Percentiles rank a stretch among this genome's conserved stretches.
Evolutionary conservation across 2,888 invertebrate genomes (phyloP).

Genomic region (Blastobasis adustella): DNA sequence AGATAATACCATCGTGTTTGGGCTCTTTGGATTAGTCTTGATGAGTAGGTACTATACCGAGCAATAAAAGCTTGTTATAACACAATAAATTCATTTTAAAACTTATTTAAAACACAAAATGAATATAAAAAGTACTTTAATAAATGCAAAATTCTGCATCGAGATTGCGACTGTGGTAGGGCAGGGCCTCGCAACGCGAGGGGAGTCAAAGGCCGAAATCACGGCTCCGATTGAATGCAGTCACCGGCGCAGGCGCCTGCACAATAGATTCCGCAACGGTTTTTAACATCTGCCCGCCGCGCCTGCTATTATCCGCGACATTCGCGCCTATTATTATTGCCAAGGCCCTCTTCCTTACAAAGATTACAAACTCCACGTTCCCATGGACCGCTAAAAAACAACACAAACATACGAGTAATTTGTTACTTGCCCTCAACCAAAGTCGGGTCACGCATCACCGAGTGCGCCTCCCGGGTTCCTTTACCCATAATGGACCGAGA

Average conservation of each 20-base stretch:
- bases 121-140: too few relatives aligned
- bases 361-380: not conserved
- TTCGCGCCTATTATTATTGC: slow-evolving; percentile 39
- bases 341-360: not conserved
- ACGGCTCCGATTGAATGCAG: slow-evolving; percentile 42
- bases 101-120: too few relatives aligned
- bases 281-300: slow-evolving; percentile 61
- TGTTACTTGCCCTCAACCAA: slow-evolving; percentile 43
- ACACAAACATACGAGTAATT: slow-evolving; percentile 38
- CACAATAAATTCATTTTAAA: too few relatives aligned
- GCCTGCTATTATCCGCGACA: slow-evolving; percentile 22
- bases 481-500: slow-evolving; percentile 50
- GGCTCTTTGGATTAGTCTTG: too few relatives aligned
- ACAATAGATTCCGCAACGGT: slow-evolving; percentile 69
- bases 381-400: slow-evolving; percentile 26
- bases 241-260: slow-evolving; percentile 29
- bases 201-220: slow-evolving; percentile 48
- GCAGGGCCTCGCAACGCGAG: slow-evolving; percentile 23
- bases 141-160: too few relatives aligned
- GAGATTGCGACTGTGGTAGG: too few relatives aligned
- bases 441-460: slow-evolving; percentile 46
- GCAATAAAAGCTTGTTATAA: too few relatives aligned
- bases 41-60: too few relatives aligned
- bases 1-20: too few relatives aligned
- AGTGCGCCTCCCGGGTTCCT: slow-evolving; percentile 41